Conservation (phyloP, 2,797 vertebrate species). For the Muscicapa striata region DNA sequence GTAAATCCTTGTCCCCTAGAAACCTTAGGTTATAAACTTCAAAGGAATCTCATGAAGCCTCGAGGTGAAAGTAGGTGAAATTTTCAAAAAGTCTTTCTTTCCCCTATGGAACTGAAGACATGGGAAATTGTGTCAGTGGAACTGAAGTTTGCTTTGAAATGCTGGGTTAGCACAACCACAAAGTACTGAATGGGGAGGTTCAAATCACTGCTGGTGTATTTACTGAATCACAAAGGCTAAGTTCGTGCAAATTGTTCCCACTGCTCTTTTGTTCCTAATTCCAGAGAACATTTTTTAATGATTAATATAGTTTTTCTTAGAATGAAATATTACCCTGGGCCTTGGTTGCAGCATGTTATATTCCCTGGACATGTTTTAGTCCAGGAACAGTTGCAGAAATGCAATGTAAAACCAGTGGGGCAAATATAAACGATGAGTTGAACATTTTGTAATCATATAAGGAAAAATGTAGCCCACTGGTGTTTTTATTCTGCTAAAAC, state of each 20-base stretch:
- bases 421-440: background rate
- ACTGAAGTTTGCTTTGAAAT: conserved; percentile 49
- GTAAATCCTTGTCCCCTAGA: background rate
- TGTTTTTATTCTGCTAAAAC: background rate
- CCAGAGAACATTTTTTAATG: conserved; percentile 11
- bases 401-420: background rate
- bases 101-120: background rate
- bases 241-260: background rate
- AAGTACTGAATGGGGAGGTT: background rate
- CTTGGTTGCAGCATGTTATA: background rate
- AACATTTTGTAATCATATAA: background rate
- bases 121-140: conserved; percentile 26
- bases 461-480: background rate
- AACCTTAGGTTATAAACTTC: conserved; percentile 43
- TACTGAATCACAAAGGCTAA: conserved; percentile 33
- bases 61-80: background rate
- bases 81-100: background rate
- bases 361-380: background rate
- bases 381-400: background rate
- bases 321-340: background rate
- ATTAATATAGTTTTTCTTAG: conserved; percentile 24
- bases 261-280: conserved; percentile 30
- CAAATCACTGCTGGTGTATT: background rate
- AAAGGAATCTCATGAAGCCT: conserved; percentile 27
- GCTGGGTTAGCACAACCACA: conserved; percentile 4